phyloP scores from a whole-genome alignment of 2,797 vertebrate species.

The Morelia viridis region DNA sequence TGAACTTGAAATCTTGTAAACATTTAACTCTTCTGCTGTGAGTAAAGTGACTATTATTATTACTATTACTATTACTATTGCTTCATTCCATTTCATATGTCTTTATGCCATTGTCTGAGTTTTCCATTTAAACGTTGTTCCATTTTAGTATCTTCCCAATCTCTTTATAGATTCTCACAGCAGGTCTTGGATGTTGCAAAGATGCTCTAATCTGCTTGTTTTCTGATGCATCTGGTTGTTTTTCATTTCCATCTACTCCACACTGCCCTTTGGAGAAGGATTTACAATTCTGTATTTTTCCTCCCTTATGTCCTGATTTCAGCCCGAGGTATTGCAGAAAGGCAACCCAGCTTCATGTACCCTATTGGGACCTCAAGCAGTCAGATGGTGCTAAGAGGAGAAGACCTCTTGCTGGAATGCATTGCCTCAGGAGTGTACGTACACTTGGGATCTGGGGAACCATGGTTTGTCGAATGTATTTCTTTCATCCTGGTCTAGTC shows the following conservation, averaged over 20 bases:
- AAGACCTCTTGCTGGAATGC: conserved; percentile 91
- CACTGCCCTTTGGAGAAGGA: not conserved
- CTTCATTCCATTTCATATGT: not conserved
- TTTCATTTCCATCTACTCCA: not conserved
- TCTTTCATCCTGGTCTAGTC: not conserved
- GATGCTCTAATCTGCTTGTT: not conserved
- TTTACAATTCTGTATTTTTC: conserved; percentile 54
- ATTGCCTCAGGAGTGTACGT: conserved; percentile 96
- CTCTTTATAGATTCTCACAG: not conserved
- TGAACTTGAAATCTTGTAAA: not conserved
- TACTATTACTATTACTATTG: not conserved
- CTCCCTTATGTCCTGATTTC: conserved; percentile 58
- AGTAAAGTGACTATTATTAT: not conserved
- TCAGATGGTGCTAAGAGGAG: conserved; percentile 92
- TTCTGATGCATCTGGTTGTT: not conserved
- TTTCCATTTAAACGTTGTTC: not conserved
- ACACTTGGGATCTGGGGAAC: not conserved
- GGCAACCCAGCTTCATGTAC: conserved; percentile 88
- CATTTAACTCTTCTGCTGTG: not conserved
- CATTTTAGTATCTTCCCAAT: not conserved
- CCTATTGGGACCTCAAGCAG: conserved; percentile 85
- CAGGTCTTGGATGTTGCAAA: not conserved
- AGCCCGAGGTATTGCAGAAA: conserved; percentile 87
- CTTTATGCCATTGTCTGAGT: not conserved
- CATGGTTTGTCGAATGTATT: not conserved